Evolutionary conservation across 2,113 vertebrate species (phyloP), one percentile per base, ranked within the genome.

Genomic region (Azemiops feae): DNA sequence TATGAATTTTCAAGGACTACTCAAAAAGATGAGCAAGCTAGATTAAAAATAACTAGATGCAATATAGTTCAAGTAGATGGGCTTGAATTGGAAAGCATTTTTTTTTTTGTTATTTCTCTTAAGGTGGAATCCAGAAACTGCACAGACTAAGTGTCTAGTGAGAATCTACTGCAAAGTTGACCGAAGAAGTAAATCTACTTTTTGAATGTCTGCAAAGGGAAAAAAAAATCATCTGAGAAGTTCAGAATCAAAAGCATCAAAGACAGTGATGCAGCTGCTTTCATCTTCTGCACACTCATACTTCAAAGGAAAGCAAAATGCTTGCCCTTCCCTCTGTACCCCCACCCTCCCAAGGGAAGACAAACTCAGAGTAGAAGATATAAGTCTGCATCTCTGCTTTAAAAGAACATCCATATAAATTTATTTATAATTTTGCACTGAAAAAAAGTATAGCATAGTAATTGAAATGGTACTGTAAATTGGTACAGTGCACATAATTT

Each of bases 221-320:
- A 89, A 69, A 92, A 97, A 89, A 97, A 97, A 98, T 97, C 96
- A 97, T 97, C 98, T 25, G 93, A 97, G 95, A 97, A 98, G 98
- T 97, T 97, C 97, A 95, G 96, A 96, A 98, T 97, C 97, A 96
- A 97, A 97, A 97, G 97, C 97, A 97, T 98, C 97, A 98, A 98
- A 98, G 97, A 97, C 97, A 97, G 96, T 96, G 97, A 97, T 96
- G 94, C 96, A 95, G 95, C 95, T 97, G 95, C 97, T 98, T 98
- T 98, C 97, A 97, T 98, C 96, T 98, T 95, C 95, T 93, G 55
- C 95, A 96, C 94, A 96, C 97, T 96, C 97, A 96, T 95, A 97
- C 97, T 98, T 97, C 97, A 98, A 98, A 98, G 97, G 95, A 96
- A 97, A 97, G 97, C 95, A 97, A 96, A 97, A 96, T 96, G 92